Conservation (phyloP, 2,113 vertebrate genomes). For the Tichodroma muraria region DNA sequence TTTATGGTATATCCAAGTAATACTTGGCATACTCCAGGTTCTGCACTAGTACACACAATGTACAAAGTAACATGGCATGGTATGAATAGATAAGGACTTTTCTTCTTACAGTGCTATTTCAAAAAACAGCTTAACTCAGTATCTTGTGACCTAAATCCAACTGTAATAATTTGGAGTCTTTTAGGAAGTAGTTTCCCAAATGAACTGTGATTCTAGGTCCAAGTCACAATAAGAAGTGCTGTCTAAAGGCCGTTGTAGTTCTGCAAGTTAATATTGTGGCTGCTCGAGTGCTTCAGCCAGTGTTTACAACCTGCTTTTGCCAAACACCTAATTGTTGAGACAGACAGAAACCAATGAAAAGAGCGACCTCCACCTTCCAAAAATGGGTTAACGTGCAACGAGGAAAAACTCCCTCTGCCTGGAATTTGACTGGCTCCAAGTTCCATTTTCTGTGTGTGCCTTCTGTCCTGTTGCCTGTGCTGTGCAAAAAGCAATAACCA, state of each 20-base stretch:
- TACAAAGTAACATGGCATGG: background rate
- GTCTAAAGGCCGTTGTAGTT: background rate
- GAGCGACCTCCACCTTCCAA: background rate
- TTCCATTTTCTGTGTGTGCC: background rate
- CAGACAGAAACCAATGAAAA: background rate
- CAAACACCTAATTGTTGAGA: background rate
- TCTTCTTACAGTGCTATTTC: background rate
- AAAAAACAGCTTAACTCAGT: background rate
- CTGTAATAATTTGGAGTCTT: background rate
- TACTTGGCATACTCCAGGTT: background rate
- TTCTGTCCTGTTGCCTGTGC: background rate
- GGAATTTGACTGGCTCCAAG: background rate
- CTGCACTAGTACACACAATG: background rate
- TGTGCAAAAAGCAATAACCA: slow-evolving; percentile 30
- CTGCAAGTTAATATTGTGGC: background rate
- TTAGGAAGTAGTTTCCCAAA: background rate
- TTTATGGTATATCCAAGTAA: background rate
- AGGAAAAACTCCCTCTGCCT: background rate
- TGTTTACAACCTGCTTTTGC: background rate
- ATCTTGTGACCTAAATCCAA: background rate
- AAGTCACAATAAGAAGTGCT: background rate
- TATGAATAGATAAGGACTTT: background rate
- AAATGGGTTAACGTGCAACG: background rate
- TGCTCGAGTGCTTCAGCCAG: rapidly evolving
- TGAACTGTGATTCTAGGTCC: background rate